These are phyloP conservation scores for Ammodytes dubius DNA, from an alignment of 2,113 vertebrate genomes.

Conservation along the genomic window DNA sequence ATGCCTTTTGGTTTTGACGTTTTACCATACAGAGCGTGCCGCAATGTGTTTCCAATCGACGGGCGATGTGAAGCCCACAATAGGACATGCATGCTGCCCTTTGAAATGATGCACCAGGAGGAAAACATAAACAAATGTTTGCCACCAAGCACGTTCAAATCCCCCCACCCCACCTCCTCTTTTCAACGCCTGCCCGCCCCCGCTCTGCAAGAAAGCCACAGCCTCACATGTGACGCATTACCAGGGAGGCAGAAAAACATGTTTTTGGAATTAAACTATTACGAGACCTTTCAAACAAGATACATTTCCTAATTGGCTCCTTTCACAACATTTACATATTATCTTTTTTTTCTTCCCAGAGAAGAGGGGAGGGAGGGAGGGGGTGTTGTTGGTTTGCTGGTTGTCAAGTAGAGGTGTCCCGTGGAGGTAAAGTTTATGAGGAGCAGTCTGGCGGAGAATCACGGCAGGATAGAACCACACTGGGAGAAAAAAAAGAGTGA, in stretches of 20 bases:
- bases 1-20: conserved; percentile 66
- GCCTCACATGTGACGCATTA: conserved; percentile 83
- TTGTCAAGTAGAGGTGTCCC: conserved; percentile 52
- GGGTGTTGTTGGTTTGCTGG: conserved; percentile 38
- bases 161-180: conserved; percentile 29
- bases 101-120: conserved; percentile 81
- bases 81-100: conserved; percentile 73
- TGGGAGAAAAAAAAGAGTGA: conserved; percentile 54
- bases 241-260: conserved; percentile 77
- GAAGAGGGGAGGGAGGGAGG: conserved; percentile 1
- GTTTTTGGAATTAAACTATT: conserved; percentile 86
- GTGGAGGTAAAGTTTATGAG: conserved; percentile 51
- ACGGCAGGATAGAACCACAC: conserved; percentile 51
- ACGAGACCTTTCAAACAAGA: conserved; percentile 82
- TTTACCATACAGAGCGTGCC: conserved; percentile 44
- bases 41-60: conserved; percentile 84
- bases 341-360: not conserved
- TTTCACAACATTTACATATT: conserved; percentile 84
- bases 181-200: conserved; percentile 30
- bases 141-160: conserved; percentile 84
- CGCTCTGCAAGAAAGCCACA: conserved; percentile 69
- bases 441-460: conserved; percentile 27
- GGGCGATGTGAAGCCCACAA: conserved; percentile 65
- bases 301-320: conserved; percentile 83
- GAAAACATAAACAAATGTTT: conserved; percentile 86